Percentiles rank a stretch among this genome's conserved stretches.
Evolutionary conservation across 1,140 invertebrate genomes (phyloP).

Genomic region (Babylonia areolata): DNA sequence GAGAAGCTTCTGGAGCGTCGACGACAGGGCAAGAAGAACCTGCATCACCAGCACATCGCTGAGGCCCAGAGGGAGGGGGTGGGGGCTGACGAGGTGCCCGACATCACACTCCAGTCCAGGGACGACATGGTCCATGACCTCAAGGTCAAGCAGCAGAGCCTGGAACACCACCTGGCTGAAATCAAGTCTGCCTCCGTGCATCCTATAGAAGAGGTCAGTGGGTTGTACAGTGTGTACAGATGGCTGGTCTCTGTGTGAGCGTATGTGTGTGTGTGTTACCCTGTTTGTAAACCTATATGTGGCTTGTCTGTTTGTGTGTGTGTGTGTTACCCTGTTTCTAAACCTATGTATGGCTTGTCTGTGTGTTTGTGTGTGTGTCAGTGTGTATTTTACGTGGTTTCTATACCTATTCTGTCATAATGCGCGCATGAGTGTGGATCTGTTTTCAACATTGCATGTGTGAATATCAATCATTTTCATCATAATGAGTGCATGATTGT

Average conservation of each 20-base stretch:
- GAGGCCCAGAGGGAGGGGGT: conserved; percentile 65
- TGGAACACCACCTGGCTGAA: conserved; percentile 64
- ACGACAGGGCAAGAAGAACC: conserved; percentile 66
- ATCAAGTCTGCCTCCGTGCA: conserved; percentile 34
- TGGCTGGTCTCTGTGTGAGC: neutral
- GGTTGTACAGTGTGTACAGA: neutral
- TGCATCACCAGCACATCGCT: conserved; percentile 65
- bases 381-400: too few relatives aligned
- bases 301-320: too few relatives aligned
- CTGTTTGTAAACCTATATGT: too few relatives aligned
- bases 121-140: conserved; percentile 68
- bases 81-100: conserved; percentile 62
- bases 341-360: too few relatives aligned
- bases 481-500: too few relatives aligned
- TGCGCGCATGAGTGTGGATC: too few relatives aligned
- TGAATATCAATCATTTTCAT: too few relatives aligned
- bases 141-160: conserved; percentile 55
- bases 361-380: too few relatives aligned
- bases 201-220: conserved; percentile 16
- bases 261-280: too few relatives aligned
- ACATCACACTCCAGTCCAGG: conserved; percentile 58
- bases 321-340: too few relatives aligned
- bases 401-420: too few relatives aligned
- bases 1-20: conserved; percentile 65
- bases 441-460: too few relatives aligned